A percentile compares a stretch with the other conserved stretches of the same genome.
These are phyloP conservation scores for Hemicrepidius hirtus DNA, from an alignment of 2,888 invertebrate species.

Conservation along the genomic window DNA sequence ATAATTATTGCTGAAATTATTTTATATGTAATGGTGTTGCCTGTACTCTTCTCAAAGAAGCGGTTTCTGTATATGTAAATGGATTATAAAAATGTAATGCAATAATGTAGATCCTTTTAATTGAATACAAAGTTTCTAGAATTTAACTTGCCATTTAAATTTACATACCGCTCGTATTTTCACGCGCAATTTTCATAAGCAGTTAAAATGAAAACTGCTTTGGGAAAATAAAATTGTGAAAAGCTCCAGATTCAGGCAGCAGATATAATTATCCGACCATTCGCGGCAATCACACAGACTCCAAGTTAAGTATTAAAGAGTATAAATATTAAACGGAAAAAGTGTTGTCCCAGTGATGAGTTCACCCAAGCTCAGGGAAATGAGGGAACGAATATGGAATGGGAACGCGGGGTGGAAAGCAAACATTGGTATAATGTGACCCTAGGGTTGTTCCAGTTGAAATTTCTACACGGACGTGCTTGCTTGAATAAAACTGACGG, in stretches of 20 bases:
- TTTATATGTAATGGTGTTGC: too few relatives aligned
- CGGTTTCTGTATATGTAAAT: background rate
- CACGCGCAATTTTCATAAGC: slow-evolving; percentile 20
- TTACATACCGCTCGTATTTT: slow-evolving; percentile 10
- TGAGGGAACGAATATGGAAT: slow-evolving; percentile 32
- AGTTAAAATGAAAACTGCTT: slow-evolving; percentile 12
- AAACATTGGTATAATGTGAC: slow-evolving; percentile 41
- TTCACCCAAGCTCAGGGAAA: slow-evolving; percentile 24
- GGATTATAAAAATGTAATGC: background rate
- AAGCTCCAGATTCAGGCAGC: slow-evolving; percentile 17
- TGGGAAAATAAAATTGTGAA: slow-evolving; percentile 12
- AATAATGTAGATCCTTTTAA: background rate
- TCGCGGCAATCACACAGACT: slow-evolving; percentile 19
- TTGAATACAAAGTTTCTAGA: background rate
- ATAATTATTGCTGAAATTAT: too few relatives aligned
- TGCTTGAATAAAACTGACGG: slow-evolving; percentile 32
- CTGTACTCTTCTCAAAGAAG: too few relatives aligned
- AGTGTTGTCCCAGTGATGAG: slow-evolving; percentile 41
- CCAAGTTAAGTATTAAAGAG: slow-evolving; percentile 44
- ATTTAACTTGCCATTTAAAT: background rate
- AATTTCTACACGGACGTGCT: slow-evolving; percentile 35
- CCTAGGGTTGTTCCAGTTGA: slow-evolving; percentile 37
- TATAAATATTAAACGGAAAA: slow-evolving; percentile 51
- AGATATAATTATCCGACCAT: slow-evolving; percentile 23
- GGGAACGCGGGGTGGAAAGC: slow-evolving; percentile 34